phyloP scores from a whole-genome alignment of 2,888 invertebrate genomes.

The Philopedon plagiatum region DNA sequence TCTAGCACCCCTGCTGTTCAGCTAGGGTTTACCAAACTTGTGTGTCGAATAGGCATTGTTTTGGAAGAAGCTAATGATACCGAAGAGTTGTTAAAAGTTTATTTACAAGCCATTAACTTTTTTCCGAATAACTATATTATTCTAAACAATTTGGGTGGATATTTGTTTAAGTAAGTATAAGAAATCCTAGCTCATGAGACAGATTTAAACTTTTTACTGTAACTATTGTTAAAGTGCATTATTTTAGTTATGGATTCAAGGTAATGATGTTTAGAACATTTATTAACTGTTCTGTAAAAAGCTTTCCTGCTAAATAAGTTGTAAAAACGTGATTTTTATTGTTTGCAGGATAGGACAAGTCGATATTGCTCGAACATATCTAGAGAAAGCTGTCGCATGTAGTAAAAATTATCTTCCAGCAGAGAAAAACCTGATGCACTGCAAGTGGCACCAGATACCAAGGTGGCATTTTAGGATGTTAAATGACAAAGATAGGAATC shows the following conservation, averaged over 20 bases:
- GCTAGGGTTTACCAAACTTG: constrained; percentile 56
- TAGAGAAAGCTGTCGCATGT: constrained; percentile 57
- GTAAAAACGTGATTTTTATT: not conserved
- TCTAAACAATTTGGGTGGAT: constrained; percentile 70
- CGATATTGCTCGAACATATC: constrained; percentile 60
- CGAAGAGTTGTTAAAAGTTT: constrained; percentile 66
- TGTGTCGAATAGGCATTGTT: constrained; percentile 55
- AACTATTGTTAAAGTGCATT: no score
- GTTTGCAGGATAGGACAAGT: constrained; percentile 59
- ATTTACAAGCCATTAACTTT: constrained; percentile 67
- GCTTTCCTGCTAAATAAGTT: not conserved
- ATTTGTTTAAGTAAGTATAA: constrained; percentile 69
- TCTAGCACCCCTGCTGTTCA: constrained; percentile 53
- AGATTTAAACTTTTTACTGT: no score
- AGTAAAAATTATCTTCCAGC: constrained; percentile 59
- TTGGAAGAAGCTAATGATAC: constrained; percentile 62
- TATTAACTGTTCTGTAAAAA: not conserved
- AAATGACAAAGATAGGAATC: constrained; percentile 81
- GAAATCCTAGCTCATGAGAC: no score
- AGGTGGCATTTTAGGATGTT: constrained; percentile 90
- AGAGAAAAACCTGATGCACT: constrained; percentile 78
- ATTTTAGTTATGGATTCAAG: no score
- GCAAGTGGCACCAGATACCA: constrained; percentile 79
- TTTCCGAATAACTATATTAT: constrained; percentile 70
- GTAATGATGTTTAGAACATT: no score